Evolutionary conservation across 2,888 invertebrate species (phyloP), one percentile per base, ranked within the genome.

Genomic region (Metalampra italica): DNA sequence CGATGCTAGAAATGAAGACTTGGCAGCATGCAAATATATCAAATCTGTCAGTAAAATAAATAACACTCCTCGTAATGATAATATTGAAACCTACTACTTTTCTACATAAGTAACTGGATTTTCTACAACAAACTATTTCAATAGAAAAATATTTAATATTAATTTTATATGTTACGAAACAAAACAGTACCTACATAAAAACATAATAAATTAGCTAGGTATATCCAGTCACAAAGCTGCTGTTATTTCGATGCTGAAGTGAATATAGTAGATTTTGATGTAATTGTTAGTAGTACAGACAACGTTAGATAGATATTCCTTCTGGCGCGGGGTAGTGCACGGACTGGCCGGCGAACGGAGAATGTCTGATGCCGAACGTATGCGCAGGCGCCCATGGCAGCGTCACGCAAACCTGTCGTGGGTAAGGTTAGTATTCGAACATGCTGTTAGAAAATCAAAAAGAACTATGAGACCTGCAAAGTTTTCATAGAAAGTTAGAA

Each of bases 281-380:
- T 11, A 34, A 59, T 57, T 52, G 43, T 55, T 52, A 62, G 56
- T 62, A 41, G 46, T 64, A 66, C 64, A 66, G 68, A 64, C 65
- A 60, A 60, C 68, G 69, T 52, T 59, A 56, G 55, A 78, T 75
- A 52, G 71, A 55, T 60, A 87, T 76, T 62, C 68, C 82, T 68
- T 90, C 90, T 37, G 88, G 85, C 29, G 82, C 78, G 9, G 85
- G 75, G 61, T 82, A 78, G 65, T 75, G 56, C 47, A 57, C 75
- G 43, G 91, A 69, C 63, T 90, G 86, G 42, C 94, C 94, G 64
- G 91, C 89, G 80, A 92, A 94, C 49, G 90, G 92, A 43, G 95
- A 95, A 78, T 95, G 95, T 62, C 93, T 91, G 71, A 95, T 95
- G 60, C 95, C 95, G 70, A 95, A 95, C 29, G 94, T 93, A 72